Conservation (phyloP, 2,797 vertebrate species). For the Monodelphis domestica region DNA sequence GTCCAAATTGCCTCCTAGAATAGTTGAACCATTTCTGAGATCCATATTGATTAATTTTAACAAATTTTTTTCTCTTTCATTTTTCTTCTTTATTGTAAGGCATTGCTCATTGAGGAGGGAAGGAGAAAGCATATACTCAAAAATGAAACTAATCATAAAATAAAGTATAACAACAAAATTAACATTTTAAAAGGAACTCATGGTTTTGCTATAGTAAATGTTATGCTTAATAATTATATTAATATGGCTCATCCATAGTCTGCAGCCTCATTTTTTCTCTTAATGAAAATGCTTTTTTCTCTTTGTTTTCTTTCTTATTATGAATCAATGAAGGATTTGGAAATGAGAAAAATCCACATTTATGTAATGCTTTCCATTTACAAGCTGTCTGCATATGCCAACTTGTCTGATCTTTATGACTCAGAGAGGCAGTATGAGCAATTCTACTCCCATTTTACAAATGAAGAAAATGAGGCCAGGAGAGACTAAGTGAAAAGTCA, state of each 20-base stretch:
- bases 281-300: constrained; percentile 68
- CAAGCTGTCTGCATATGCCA: background rate
- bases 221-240: constrained; percentile 59
- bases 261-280: constrained; percentile 57
- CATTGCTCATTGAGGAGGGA: background rate
- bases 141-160: background rate
- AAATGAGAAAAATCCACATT: constrained; percentile 16
- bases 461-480: no score
- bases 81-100: background rate
- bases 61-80: background rate
- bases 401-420: background rate
- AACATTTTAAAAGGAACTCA: constrained; percentile 23
- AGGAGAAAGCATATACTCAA: background rate
- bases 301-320: no score
- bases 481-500: background rate
- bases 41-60: background rate
- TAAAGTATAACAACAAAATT: background rate
- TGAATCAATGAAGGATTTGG: constrained; percentile 70
- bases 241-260: constrained; percentile 53
- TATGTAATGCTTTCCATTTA: background rate
- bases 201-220: constrained; percentile 41
- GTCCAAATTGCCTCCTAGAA: background rate
- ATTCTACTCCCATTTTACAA: background rate
- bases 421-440: background rate
- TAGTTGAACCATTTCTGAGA: background rate